These are phyloP conservation scores for Cryptoblepharus egeriae DNA, from an alignment of 2,797 vertebrate species.

Conservation along the genomic window DNA sequence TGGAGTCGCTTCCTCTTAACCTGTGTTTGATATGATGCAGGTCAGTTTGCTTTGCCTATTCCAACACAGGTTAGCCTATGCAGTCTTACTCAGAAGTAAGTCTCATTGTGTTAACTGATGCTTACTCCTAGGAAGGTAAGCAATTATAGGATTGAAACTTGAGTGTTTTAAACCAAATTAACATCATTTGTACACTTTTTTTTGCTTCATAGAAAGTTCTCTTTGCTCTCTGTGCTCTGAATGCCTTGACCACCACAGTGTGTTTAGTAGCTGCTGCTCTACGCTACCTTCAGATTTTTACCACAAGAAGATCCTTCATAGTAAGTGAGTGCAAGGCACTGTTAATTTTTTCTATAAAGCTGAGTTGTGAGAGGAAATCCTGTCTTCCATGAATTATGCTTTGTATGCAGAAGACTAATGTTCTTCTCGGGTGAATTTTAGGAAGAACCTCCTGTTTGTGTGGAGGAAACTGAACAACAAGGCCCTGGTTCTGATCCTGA, in stretches of 20 bases:
- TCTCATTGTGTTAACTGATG: no score
- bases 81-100: no score
- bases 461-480: constrained; percentile 80
- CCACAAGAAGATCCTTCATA: constrained; percentile 76
- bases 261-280: constrained; percentile 83
- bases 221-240: constrained; percentile 85
- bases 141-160: no score
- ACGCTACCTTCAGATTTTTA: constrained; percentile 83
- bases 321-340: constrained; percentile 73
- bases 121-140: no score
- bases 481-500: constrained; percentile 76
- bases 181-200: background rate
- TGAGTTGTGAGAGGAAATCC: background rate
- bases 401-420: background rate
- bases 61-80: no score
- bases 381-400: background rate
- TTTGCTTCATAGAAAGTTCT: constrained; percentile 83
- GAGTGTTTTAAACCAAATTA: no score
- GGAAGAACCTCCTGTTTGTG: constrained; percentile 78
- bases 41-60: no score
- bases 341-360: background rate
- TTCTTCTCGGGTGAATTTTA: constrained; percentile 58
- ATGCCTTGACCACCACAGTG: constrained; percentile 84
- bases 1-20: no score
- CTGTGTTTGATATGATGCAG: no score